A percentile compares a stretch with the other conserved stretches of the same genome.
phyloP scores from a whole-genome alignment of 2,888 invertebrate species.

The Neoscelio sp. region DNA sequence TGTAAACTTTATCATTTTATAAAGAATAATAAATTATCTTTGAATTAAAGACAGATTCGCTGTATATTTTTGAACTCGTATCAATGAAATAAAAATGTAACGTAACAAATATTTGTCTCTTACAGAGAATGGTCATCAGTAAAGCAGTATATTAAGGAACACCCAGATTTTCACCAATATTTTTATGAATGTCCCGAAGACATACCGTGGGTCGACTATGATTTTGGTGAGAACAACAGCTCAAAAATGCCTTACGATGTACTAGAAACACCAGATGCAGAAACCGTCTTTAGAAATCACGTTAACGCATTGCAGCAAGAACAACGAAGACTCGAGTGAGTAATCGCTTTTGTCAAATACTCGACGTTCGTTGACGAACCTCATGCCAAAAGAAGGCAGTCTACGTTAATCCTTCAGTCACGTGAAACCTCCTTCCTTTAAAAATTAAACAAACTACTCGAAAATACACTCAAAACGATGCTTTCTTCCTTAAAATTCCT shows the following conservation, averaged over 20 bases:
- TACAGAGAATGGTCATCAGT: slow-evolving; percentile 95
- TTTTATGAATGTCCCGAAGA: slow-evolving; percentile 94
- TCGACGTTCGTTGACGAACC: too few species aligned
- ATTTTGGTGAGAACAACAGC: slow-evolving; percentile 88
- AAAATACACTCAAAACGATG: too few species aligned
- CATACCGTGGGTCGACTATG: slow-evolving; percentile 91
- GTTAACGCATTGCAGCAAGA: slow-evolving; percentile 96
- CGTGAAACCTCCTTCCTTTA: too few species aligned
- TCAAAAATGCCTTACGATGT: slow-evolving; percentile 96
- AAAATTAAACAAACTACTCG: too few species aligned
- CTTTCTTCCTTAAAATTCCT: too few species aligned
- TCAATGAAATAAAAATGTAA: not conserved
- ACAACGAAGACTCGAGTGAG: slow-evolving; percentile 95
- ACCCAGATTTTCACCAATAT: slow-evolving; percentile 96
- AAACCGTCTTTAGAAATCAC: slow-evolving; percentile 95
- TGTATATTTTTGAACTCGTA: too few species aligned
- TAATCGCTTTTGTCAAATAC: slow-evolving; percentile 71
- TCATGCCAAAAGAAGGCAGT: not conserved
- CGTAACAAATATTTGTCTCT: slow-evolving; percentile 69
- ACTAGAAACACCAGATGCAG: slow-evolving; percentile 95
- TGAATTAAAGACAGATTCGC: too few species aligned
- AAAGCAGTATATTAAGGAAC: slow-evolving; percentile 92
- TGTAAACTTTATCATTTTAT: too few species aligned
- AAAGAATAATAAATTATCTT: too few species aligned
- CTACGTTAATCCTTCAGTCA: too few species aligned